phyloP scores from a whole-genome alignment of 92 coral and sea anemone species.

The Heliopora coerulea region DNA sequence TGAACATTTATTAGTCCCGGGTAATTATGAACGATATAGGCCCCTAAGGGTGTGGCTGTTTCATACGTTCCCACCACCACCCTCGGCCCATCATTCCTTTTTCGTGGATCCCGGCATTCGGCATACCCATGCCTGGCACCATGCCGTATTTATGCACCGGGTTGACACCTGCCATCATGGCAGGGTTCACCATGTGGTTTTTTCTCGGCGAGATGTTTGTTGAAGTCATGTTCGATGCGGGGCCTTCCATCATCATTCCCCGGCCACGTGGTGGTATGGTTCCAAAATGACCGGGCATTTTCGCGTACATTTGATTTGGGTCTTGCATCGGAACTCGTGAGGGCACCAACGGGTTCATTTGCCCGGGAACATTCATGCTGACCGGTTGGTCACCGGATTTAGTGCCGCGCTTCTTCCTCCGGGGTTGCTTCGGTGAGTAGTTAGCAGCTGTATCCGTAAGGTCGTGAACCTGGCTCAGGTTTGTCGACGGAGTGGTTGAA shows the following conservation, averaged over 20 bases:
- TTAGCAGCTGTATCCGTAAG: constrained; percentile 74
- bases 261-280: constrained; percentile 66
- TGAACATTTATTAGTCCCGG: constrained; percentile 14
- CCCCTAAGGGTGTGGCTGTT: constrained; percentile 56
- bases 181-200: constrained; percentile 44
- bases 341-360: constrained; percentile 42
- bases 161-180: constrained; percentile 42
- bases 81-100: constrained; percentile 69
- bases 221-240: constrained; percentile 40
- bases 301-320: constrained; percentile 39
- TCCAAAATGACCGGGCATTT: constrained; percentile 38
- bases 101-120: constrained; percentile 36
- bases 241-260: constrained; percentile 67
- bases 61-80: constrained; percentile 83
- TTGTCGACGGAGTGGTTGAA: constrained; percentile 47
- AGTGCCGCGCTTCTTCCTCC: constrained; percentile 70
- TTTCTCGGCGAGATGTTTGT: constrained; percentile 4
- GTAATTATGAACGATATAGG: neutral
- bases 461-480: constrained; percentile 69
- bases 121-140: constrained; percentile 25
- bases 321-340: constrained; percentile 42
- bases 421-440: constrained; percentile 58
- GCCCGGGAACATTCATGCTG: constrained; percentile 38
- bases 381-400: constrained; percentile 50
- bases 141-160: constrained; percentile 37